These are phyloP conservation scores for Nannospalax galili DNA, from an alignment of 2,113 vertebrate genomes.

Conservation along the genomic window DNA sequence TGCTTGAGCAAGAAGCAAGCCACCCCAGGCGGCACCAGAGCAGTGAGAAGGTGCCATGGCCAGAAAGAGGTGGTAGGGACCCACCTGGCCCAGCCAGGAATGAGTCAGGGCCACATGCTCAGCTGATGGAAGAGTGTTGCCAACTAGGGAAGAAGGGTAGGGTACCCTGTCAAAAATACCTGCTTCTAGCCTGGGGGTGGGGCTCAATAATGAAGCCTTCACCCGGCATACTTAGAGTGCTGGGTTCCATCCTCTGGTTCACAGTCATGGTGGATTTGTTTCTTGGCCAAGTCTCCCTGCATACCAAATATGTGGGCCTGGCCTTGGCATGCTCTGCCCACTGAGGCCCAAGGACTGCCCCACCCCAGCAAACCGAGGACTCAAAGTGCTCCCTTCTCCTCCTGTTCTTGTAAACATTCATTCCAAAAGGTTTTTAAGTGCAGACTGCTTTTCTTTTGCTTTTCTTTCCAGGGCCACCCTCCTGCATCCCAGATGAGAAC, in stretches of 20 bases:
- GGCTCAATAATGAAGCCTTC: neutral
- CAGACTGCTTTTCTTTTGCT: neutral
- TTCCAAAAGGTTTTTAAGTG: neutral
- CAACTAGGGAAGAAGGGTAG: neutral
- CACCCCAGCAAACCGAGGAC: neutral
- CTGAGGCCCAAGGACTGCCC: neutral
- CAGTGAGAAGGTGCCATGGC: neutral
- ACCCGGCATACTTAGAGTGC: neutral
- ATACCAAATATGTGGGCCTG: neutral
- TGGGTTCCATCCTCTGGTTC: neutral
- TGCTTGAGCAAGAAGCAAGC: neutral
- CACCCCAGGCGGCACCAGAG: neutral
- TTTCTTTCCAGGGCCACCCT: neutral
- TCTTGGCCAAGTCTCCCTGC: neutral
- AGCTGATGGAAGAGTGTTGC: neutral
- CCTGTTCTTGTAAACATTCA: neutral
- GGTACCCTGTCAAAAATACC: neutral
- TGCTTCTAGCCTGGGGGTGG: neutral
- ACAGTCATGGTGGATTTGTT: accelerated
- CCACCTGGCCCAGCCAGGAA: neutral
- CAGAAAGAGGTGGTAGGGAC: too few relatives aligned
- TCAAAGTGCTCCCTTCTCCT: neutral
- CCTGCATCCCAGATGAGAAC: neutral
- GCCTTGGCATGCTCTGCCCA: neutral
- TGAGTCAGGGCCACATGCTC: neutral